Evolutionary conservation across 1,140 invertebrate genomes (phyloP).

Genomic region (Papilio xuthus): DNA sequence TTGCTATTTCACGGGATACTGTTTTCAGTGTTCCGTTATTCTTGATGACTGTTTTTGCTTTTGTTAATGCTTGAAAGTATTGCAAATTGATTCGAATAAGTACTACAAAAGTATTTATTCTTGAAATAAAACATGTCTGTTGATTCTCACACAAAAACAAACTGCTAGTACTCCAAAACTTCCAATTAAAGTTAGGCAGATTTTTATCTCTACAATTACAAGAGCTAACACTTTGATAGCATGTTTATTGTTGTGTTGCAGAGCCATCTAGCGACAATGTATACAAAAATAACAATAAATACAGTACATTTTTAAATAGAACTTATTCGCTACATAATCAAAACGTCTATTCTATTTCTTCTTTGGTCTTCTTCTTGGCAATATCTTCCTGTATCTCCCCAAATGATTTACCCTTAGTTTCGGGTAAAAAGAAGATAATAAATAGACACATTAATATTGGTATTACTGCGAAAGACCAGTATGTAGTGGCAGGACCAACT

Average conservation of each 20-base stretch:
- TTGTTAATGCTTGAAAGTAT: neutral
- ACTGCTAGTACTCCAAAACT: neutral
- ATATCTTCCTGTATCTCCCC: conserved; percentile 46
- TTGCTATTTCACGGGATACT: neutral
- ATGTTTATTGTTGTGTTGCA: neutral
- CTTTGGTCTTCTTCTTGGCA: conserved; percentile 22
- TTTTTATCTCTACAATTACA: neutral
- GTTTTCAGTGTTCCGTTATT: neutral
- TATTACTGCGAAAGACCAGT: conserved; percentile 48
- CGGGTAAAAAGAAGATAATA: conserved; percentile 47
- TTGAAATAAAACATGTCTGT: too few relatives aligned
- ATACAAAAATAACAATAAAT: neutral
- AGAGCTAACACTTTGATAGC: neutral
- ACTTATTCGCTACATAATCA: neutral
- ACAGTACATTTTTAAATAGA: neutral
- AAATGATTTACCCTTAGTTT: conserved; percentile 54
- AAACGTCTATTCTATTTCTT: neutral
- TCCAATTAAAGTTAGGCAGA: neutral
- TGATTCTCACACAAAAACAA: neutral
- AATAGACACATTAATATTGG: conserved; percentile 44
- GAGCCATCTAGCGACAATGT: neutral
- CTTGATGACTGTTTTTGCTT: neutral
- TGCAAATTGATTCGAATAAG: neutral
- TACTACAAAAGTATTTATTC: neutral
- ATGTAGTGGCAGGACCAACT: conserved; percentile 42